Evolutionary conservation across 37 sponge, comb jelly and placozoan species (phyloP).

Genomic region (Spongia lamella): DNA sequence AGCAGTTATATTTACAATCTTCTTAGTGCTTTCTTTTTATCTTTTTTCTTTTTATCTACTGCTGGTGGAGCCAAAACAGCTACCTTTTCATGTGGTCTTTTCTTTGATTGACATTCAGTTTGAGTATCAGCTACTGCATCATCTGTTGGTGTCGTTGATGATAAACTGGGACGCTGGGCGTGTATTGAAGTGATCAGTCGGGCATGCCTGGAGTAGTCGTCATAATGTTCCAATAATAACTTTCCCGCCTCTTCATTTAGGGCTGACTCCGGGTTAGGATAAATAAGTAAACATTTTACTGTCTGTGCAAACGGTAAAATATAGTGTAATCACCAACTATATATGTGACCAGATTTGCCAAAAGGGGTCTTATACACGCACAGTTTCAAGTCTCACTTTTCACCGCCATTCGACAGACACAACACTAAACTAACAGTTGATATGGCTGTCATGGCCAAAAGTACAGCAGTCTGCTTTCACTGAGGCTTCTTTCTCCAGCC

Average conservation of each 20-base stretch:
- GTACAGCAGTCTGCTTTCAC: too few species aligned
- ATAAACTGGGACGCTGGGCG: constrained; percentile 47
- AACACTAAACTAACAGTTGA: too few species aligned
- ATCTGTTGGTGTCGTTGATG: neutral
- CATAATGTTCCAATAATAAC: constrained; percentile 87
- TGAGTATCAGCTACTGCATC: neutral
- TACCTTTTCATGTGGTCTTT: neutral
- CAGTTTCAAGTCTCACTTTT: too few species aligned
- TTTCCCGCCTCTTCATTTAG: constrained; percentile 97
- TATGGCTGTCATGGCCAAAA: too few species aligned
- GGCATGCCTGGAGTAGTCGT: constrained; percentile 81
- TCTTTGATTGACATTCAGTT: constrained; percentile 1
- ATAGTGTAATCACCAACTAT: too few species aligned
- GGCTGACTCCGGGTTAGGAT: constrained; percentile 97
- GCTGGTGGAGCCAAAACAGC: neutral
- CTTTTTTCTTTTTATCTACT: constrained; percentile 74
- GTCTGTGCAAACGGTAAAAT: constrained; percentile 81
- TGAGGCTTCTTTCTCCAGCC: too few species aligned
- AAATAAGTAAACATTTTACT: constrained; percentile 93
- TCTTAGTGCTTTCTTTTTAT: constrained; percentile 87
- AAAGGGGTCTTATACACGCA: too few species aligned
- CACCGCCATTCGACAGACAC: too few species aligned
- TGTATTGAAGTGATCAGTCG: constrained; percentile 93
- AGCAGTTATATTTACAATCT: constrained; percentile 54
- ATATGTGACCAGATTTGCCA: too few species aligned